phyloP scores from a whole-genome alignment of 2,888 invertebrate genomes.

The Pheosia gnoma region DNA sequence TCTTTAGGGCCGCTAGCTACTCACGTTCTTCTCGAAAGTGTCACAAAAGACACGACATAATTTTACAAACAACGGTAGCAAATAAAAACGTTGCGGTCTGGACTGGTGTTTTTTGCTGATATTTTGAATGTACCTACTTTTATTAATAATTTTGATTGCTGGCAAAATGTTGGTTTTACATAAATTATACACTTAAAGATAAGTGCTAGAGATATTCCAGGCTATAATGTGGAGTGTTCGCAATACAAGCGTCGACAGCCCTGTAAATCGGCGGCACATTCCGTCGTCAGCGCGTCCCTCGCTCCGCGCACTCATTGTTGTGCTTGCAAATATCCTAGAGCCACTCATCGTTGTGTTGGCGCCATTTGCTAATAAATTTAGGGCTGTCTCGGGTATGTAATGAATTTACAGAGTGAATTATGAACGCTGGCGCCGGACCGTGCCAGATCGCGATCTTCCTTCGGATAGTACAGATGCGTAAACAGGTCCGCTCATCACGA shows the following conservation, averaged over 20 bases:
- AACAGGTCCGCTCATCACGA: slow-evolving; percentile 68
- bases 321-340: slow-evolving; percentile 71
- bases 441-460: slow-evolving; percentile 73
- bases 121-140: neutral
- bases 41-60: slow-evolving; percentile 6
- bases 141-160: neutral
- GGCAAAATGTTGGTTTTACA: neutral
- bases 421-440: slow-evolving; percentile 69
- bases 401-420: slow-evolving; percentile 79
- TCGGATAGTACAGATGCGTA: slow-evolving; percentile 55
- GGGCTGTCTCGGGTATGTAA: slow-evolving; percentile 77
- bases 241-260: slow-evolving; percentile 30
- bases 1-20: slow-evolving; percentile 43
- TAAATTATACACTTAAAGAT: neutral
- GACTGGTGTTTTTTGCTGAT: neutral
- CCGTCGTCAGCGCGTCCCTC: slow-evolving; percentile 44
- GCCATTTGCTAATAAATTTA: slow-evolving; percentile 81
- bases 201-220: slow-evolving; percentile 3
- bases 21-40: slow-evolving; percentile 22
- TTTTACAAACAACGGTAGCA: neutral
- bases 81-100: neutral
- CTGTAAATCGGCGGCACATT: slow-evolving; percentile 35
- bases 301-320: slow-evolving; percentile 55
- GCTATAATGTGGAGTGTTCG: slow-evolving; percentile 10
- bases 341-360: slow-evolving; percentile 72